A percentile compares a stretch with the other conserved stretches of the same genome.
phyloP scores from a whole-genome alignment of 1,140 invertebrate genomes.

The Centruroides sculpturatus region DNA sequence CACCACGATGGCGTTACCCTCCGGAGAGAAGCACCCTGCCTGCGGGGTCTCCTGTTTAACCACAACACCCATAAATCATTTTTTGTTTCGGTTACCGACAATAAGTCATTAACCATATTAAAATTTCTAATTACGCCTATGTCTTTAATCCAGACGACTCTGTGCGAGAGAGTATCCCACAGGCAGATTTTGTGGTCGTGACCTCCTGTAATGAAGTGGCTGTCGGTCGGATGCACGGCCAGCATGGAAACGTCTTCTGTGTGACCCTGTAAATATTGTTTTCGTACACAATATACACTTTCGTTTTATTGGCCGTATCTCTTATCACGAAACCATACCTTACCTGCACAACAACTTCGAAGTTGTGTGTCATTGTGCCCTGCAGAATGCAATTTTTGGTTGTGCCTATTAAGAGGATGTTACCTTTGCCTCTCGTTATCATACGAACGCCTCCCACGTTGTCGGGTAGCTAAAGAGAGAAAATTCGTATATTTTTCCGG shows the following conservation, averaged over 20 bases:
- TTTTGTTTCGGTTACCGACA: conserved; percentile 3
- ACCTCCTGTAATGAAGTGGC: conserved; percentile 76
- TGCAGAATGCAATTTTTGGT: conserved; percentile 77
- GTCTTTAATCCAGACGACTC: conserved; percentile 80
- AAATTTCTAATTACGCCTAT: conserved; percentile 45
- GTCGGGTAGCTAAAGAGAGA: conserved; percentile 54
- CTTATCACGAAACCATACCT: neutral
- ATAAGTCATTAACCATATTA: too few species aligned
- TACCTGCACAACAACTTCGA: conserved; percentile 39
- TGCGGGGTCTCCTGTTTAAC: conserved; percentile 60
- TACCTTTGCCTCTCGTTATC: conserved; percentile 64
- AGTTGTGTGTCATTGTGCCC: conserved; percentile 61
- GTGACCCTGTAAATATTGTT: conserved; percentile 39
- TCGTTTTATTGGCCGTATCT: too few species aligned
- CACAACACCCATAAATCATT: neutral
- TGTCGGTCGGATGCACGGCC: conserved; percentile 60
- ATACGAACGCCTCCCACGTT: conserved; percentile 72
- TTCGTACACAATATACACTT: too few species aligned
- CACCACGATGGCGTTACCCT: conserved; percentile 61
- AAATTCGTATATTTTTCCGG: too few species aligned
- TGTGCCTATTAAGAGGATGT: conserved; percentile 70
- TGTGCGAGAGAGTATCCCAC: conserved; percentile 78
- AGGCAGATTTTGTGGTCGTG: conserved; percentile 71
- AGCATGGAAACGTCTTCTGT: conserved; percentile 81
- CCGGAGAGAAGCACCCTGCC: conserved; percentile 64